phyloP scores from a whole-genome alignment of 2,888 invertebrate species.

The Abrostola tripartita region DNA sequence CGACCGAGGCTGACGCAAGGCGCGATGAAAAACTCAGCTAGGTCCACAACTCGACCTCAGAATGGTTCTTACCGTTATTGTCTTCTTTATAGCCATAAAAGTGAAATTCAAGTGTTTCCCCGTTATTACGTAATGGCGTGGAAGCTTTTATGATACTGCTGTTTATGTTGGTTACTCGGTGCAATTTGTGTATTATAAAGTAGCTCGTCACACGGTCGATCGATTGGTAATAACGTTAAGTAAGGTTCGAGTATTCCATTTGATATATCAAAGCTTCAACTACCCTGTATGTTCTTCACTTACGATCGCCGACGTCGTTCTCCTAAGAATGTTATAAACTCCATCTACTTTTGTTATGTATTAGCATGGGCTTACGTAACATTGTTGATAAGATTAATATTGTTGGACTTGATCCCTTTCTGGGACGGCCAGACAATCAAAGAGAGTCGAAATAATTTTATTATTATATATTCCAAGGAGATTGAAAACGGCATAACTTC shows the following conservation, averaged over 20 bases:
- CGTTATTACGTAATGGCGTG: too few relatives aligned
- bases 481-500: constrained; percentile 24
- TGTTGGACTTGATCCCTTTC: constrained; percentile 34
- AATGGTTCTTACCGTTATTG: neutral
- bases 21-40: constrained; percentile 22
- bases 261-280: too few relatives aligned
- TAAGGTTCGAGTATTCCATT: too few relatives aligned
- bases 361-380: constrained; percentile 20
- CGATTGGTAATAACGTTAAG: too few relatives aligned
- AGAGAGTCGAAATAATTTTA: constrained; percentile 40
- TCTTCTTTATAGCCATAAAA: too few relatives aligned
- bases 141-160: too few relatives aligned
- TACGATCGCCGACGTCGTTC: constrained; percentile 5
- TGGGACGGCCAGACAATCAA: constrained; percentile 28
- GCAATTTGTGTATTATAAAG: too few relatives aligned
- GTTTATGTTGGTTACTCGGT: too few relatives aligned
- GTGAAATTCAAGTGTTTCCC: too few relatives aligned
- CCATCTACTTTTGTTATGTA: constrained; percentile 23
- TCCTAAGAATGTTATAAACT: neutral
- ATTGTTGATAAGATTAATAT: constrained; percentile 50
- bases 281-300: neutral
- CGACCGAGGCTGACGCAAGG: constrained; percentile 2
- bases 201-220: too few relatives aligned
- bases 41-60: constrained; percentile 18
- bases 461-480: constrained; percentile 28